phyloP scores from a whole-genome alignment of 2,888 invertebrate genomes.

The Orthonychiurus folsomi region DNA sequence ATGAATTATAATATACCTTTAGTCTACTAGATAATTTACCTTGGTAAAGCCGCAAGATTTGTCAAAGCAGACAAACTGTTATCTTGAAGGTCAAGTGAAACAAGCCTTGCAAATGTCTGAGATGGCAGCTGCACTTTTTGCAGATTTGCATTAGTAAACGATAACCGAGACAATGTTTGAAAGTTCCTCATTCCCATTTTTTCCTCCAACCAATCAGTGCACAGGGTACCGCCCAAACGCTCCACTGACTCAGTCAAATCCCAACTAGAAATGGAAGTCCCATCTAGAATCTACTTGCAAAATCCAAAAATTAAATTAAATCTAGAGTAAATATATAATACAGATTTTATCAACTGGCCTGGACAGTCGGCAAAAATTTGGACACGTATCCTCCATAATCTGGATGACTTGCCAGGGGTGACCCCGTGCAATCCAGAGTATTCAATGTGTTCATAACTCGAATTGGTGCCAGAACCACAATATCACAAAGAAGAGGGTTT shows the following conservation, averaged over 20 bases:
- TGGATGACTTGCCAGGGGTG: conserved; percentile 31
- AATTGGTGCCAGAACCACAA: conserved; percentile 21
- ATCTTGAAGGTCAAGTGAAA: conserved; percentile 31
- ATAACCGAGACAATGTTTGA: conserved; percentile 25
- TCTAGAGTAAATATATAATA: not conserved
- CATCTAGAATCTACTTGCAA: conserved; percentile 17
- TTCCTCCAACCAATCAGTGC: conserved; percentile 32
- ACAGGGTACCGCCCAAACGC: conserved; percentile 23
- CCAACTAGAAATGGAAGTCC: conserved; percentile 11
- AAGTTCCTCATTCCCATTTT: conserved; percentile 24
- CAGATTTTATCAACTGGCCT: conserved; percentile 18
- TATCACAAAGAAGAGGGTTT: conserved; percentile 34
- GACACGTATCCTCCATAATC: conserved; percentile 30
- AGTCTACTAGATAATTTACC: conserved; percentile 10
- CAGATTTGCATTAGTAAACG: conserved; percentile 31
- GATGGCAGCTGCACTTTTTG: conserved; percentile 30
- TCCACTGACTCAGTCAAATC: not conserved
- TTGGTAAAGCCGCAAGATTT: conserved; percentile 29
- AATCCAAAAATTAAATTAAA: conserved; percentile 2
- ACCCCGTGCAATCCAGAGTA: conserved; percentile 29
- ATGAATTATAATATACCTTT: too few relatives aligned
- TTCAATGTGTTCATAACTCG: conserved; percentile 20
- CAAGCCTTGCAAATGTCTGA: conserved; percentile 25
- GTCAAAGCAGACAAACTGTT: conserved; percentile 30
- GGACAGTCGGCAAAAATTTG: conserved; percentile 23